Base-by-base conservation (phyloP, 1,140 invertebrate species). In the Pseudomyrmex pallidus region DNA sequence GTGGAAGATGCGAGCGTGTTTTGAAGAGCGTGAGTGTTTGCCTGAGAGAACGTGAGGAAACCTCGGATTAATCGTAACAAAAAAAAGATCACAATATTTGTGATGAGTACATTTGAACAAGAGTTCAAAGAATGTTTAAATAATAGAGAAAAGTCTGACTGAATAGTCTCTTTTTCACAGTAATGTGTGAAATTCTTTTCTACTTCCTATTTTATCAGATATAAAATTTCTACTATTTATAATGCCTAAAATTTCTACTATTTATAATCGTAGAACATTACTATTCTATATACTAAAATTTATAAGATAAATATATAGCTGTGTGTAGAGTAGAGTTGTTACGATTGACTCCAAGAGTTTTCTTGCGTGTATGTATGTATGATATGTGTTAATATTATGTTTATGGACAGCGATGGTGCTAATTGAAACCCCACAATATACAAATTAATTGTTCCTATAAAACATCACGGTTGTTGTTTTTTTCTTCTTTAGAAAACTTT, bases 391-490 rank as follows among this genome's bases (percentile, higher is more conserved):
- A 82, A 59, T 35, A 35, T 25, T 35, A 35, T 46, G 61, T 83
- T 82, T 72, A 82, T 85, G 67, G 74, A 86, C 80, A 88, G 78
- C 64, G 74, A 89, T 80, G 87, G 87, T 89, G 87, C 87, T 89
- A 89, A 88, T 83, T 17, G 52, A 80, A 88, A 83, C 84, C 84
- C 78, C 59, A 35, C 5, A 72, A 50, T 88, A 86, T 4, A 35
- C 46, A 57, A 13, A 61, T 68, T 22, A 17, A 52, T n/a, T 84
- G 48, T 70, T 22, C n/a, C 46, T 4, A n/a, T 17, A 48, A 68
- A 56, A 67, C 50, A 13, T 70, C n/a, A 54, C n/a, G 44, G 15
- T 59, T 72, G n/a, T n/a, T 25, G 48, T 61, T 2, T 44, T 35
- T 17, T 25, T 76, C 52, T 25, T 56, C 72, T 80, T 48, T 20